These are phyloP conservation scores for Gymnoscopelus braueri DNA, from an alignment of 2,797 vertebrate genomes.

Conservation along the genomic window DNA sequence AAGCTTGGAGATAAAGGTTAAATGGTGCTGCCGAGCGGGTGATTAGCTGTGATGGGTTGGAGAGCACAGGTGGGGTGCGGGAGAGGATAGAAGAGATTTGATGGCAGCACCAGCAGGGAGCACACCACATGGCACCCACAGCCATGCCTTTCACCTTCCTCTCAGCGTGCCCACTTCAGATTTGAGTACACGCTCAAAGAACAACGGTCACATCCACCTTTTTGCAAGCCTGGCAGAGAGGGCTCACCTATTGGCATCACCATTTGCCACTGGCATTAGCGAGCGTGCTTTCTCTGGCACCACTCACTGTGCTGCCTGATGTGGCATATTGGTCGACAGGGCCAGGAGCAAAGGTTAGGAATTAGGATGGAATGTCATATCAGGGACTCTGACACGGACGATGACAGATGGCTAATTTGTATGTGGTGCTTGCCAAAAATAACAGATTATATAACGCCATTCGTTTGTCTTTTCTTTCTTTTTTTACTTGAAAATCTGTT, in stretches of 20 bases:
- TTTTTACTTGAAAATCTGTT: too few species aligned
- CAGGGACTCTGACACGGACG: too few species aligned
- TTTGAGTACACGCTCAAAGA: slow-evolving; percentile 65
- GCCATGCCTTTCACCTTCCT: slow-evolving; percentile 47
- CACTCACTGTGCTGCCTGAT: not conserved
- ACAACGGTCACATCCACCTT: slow-evolving; percentile 49
- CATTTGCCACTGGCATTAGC: too few species aligned
- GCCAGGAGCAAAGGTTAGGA: not conserved
- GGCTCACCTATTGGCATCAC: slow-evolving; percentile 47
- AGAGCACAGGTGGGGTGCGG: slow-evolving; percentile 65
- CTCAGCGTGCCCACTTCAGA: slow-evolving; percentile 66
- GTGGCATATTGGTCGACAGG: not conserved
- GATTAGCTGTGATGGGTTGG: slow-evolving; percentile 68
- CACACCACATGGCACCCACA: slow-evolving; percentile 37
- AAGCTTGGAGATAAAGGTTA: slow-evolving; percentile 68
- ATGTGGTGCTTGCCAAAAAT: too few species aligned
- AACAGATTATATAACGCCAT: too few species aligned
- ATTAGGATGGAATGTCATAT: not conserved
- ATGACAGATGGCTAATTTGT: too few species aligned
- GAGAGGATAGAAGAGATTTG: slow-evolving; percentile 35
- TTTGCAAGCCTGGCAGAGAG: slow-evolving; percentile 46
- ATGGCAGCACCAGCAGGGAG: slow-evolving; percentile 54
- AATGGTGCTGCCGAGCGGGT: slow-evolving; percentile 59
- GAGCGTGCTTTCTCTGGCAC: too few species aligned
- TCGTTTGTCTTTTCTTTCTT: too few species aligned